Evolutionary conservation across 2,888 invertebrate genomes (phyloP).

Genomic region (Tetragonisca angustula): DNA sequence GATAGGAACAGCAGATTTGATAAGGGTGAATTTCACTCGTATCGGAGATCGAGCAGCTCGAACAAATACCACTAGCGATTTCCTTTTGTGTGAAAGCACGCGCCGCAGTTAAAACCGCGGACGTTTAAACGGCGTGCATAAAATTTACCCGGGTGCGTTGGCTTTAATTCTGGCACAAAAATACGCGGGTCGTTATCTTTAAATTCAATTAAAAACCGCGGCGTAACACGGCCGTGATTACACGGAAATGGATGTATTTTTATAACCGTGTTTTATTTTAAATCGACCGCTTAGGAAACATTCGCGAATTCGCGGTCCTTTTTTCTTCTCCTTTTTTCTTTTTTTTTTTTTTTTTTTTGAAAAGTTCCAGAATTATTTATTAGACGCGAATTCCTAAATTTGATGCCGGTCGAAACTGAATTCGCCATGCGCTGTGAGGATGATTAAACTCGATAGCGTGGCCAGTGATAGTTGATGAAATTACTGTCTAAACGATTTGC

Average conservation of each 20-base stretch:
- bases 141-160: neutral
- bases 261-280: neutral
- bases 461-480: conserved; percentile 38
- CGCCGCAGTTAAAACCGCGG: neutral
- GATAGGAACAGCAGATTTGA: neutral
- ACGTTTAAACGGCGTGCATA: neutral
- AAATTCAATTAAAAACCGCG: neutral
- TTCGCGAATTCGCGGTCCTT: no score
- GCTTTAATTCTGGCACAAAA: neutral
- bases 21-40: conserved; percentile 1
- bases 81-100: neutral
- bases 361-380: conserved; percentile 22
- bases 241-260: neutral
- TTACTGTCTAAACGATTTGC: conserved; percentile 46
- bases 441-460: conserved; percentile 43
- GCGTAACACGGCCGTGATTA: neutral
- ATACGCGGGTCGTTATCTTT: neutral
- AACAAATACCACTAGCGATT: neutral
- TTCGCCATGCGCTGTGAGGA: conserved; percentile 10
- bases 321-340: no score
- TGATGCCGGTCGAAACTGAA: conserved; percentile 33
- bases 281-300: neutral
- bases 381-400: conserved; percentile 24
- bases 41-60: neutral
- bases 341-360: no score